Conservation (phyloP, 2,888 invertebrate species). For the Euzophera pinguis region DNA sequence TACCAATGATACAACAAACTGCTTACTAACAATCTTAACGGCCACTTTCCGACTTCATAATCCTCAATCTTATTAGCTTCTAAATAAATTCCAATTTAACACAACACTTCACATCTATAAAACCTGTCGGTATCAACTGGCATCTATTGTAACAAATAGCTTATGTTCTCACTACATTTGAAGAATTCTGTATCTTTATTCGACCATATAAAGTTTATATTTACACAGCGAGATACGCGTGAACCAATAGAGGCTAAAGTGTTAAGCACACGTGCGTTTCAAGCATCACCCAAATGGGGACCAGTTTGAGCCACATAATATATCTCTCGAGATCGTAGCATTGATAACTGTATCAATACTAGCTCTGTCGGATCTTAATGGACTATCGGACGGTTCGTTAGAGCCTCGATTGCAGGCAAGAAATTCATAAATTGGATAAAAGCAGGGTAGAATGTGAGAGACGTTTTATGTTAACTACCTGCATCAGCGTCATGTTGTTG, state of each 20-base stretch:
- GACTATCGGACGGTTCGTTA: slow-evolving; percentile 38
- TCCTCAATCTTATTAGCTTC: slow-evolving; percentile 31
- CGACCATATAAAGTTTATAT: slow-evolving; percentile 21
- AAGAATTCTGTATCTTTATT: slow-evolving; percentile 28
- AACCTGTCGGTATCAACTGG: slow-evolving; percentile 43
- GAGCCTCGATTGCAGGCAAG: slow-evolving; percentile 15
- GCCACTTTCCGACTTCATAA: slow-evolving; percentile 18
- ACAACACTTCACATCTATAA: slow-evolving; percentile 32
- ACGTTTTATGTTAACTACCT: neutral
- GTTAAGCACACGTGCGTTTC: slow-evolving; percentile 70
- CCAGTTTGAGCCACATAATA: slow-evolving; percentile 55
- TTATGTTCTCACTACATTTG: slow-evolving; percentile 26
- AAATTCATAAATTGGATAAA: slow-evolving; percentile 15
- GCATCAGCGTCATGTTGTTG: too few species aligned
- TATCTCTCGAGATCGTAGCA: slow-evolving; percentile 61
- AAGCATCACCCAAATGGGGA: slow-evolving; percentile 70
- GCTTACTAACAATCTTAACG: slow-evolving; percentile 39
- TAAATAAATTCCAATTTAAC: slow-evolving; percentile 17
- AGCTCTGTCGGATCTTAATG: slow-evolving; percentile 44
- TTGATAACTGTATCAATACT: slow-evolving; percentile 58
- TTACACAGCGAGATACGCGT: slow-evolving; percentile 7
- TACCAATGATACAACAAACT: slow-evolving; percentile 46
- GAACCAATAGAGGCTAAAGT: slow-evolving; percentile 45
- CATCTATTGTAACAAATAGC: slow-evolving; percentile 42
- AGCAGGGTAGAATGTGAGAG: neutral